phyloP scores from a whole-genome alignment of 2,888 invertebrate species.

The Leptinotarsa tumamoca region DNA sequence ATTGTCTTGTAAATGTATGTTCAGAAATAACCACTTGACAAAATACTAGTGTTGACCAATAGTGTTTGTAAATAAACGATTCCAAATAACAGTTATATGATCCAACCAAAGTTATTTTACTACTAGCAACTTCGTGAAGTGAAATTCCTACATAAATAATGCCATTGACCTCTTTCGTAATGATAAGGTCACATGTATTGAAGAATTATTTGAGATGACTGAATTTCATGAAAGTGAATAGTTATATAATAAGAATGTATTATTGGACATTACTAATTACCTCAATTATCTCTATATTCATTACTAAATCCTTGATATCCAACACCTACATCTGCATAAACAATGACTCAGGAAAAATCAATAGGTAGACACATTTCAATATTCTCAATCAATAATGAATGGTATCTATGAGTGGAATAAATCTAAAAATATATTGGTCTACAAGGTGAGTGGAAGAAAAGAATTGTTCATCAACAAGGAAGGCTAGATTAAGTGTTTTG shows the following conservation, averaged over 20 bases:
- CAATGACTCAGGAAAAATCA: conserved; percentile 23
- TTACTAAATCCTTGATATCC: conserved; percentile 20
- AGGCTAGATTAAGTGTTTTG: too few relatives aligned
- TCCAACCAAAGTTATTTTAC: background rate
- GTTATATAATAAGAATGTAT: conserved; percentile 7
- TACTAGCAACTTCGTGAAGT: background rate
- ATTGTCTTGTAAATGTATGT: too few relatives aligned
- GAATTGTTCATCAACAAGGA: too few relatives aligned
- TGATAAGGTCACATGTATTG: background rate
- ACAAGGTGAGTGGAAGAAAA: too few relatives aligned
- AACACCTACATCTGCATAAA: conserved; percentile 13
- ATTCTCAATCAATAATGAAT: background rate
- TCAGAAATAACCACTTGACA: too few relatives aligned
- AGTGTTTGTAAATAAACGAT: too few relatives aligned
- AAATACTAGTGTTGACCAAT: too few relatives aligned
- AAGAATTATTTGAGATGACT: background rate
- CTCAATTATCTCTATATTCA: background rate
- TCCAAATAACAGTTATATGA: background rate
- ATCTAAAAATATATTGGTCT: background rate
- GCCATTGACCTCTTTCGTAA: background rate
- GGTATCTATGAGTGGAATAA: background rate
- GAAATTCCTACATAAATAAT: background rate
- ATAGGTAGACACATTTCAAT: background rate
- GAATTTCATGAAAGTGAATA: conserved; percentile 13
- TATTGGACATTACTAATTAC: background rate